A percentile compares a stretch with the other conserved stretches of the same genome.
Conservation (phyloP, 2,888 invertebrate genomes). For the Itoplectis maculator region DNA sequence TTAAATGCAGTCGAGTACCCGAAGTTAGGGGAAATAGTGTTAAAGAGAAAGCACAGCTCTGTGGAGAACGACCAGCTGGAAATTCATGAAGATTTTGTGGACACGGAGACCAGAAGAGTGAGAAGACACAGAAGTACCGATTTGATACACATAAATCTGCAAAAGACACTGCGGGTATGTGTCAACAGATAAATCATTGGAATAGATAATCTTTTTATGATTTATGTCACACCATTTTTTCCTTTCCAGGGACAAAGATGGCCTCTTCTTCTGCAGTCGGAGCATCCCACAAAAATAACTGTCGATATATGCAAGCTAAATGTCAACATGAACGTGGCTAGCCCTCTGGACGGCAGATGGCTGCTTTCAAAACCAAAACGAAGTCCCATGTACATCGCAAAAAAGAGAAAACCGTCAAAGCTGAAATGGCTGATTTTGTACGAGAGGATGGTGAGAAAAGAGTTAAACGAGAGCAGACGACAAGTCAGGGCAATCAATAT, state of each 20-base stretch:
- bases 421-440: constrained; percentile 68
- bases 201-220: not conserved
- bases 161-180: constrained; percentile 70
- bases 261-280: constrained; percentile 40
- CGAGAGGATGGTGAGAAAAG: constrained; percentile 56
- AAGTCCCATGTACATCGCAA: constrained; percentile 49
- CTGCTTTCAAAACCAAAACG: constrained; percentile 39
- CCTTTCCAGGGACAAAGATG: constrained; percentile 45
- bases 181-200: not conserved
- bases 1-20: constrained; percentile 65
- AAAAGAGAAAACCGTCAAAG: constrained; percentile 69
- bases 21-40: constrained; percentile 58
- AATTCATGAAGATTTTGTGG: constrained; percentile 16
- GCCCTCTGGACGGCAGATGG: constrained; percentile 29
- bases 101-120: not conserved
- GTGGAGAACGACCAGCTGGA: constrained; percentile 17
- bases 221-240: not conserved
- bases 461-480: constrained; percentile 25
- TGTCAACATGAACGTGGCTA: constrained; percentile 49
- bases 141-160: constrained; percentile 70
- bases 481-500: constrained; percentile 7
- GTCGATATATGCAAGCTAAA: constrained; percentile 62
- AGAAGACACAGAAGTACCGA: constrained; percentile 60
- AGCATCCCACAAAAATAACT: constrained; percentile 42
- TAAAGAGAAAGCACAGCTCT: constrained; percentile 46